phyloP scores from a whole-genome alignment of 1,140 invertebrate genomes.

The Tribolium castaneum region DNA sequence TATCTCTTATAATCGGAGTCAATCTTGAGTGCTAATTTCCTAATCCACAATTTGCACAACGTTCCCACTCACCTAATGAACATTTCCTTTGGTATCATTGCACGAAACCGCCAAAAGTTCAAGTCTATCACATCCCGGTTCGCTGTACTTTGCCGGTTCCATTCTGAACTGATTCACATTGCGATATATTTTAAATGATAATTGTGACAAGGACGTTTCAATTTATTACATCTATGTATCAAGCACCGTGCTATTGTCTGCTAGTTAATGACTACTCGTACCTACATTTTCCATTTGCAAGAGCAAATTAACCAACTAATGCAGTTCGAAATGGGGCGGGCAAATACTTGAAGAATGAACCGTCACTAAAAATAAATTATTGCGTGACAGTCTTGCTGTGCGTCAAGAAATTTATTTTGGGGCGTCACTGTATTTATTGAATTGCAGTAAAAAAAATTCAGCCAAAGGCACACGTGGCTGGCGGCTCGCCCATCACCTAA shows the following conservation, averaged over 20 bases:
- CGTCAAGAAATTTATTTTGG: background rate
- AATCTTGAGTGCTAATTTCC: too few species aligned
- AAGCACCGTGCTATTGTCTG: slow-evolving; percentile 2
- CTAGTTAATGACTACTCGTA: background rate
- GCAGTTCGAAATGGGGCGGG: background rate
- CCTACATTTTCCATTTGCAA: background rate
- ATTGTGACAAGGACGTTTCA: slow-evolving; percentile 28
- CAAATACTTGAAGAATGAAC: background rate
- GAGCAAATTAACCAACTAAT: background rate
- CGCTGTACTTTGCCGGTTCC: slow-evolving; percentile 4
- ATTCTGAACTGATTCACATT: slow-evolving; percentile 34
- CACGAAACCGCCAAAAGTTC: background rate
- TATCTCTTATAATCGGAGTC: too few species aligned
- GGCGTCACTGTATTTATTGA: too few species aligned
- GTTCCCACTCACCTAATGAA: background rate
- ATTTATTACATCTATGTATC: slow-evolving; percentile 14
- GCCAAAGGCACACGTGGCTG: too few species aligned
- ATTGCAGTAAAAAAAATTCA: too few species aligned
- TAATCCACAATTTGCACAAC: background rate
- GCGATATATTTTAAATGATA: slow-evolving; percentile 5
- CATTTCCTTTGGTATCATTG: background rate
- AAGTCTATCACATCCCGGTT: background rate
- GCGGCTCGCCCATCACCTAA: background rate
- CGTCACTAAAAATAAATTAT: background rate
- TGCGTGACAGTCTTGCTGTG: background rate